Evolutionary conservation across 2,888 invertebrate genomes (phyloP).

Genomic region (Eristalis pertinax): DNA sequence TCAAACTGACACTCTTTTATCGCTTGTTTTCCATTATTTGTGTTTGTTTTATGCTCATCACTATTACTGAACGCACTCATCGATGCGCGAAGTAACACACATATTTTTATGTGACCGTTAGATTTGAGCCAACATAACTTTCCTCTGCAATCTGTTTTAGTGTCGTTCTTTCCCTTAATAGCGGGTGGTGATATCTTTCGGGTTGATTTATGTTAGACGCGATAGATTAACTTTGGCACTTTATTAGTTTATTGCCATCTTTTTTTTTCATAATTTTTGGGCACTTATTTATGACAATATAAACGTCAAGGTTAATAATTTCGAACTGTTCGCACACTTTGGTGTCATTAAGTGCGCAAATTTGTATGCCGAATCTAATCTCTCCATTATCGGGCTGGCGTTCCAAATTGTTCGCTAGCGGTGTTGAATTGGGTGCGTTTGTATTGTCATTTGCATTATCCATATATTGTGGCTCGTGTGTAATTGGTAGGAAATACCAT

Average conservation of each 20-base stretch:
- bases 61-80: background rate
- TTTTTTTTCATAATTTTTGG: background rate
- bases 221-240: background rate
- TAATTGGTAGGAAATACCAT: slow-evolving; percentile 1
- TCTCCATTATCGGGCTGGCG: background rate
- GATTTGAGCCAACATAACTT: background rate
- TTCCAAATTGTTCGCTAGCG: background rate
- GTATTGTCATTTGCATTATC: background rate
- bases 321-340: background rate
- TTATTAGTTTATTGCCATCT: background rate
- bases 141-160: background rate
- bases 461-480: background rate
- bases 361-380: background rate
- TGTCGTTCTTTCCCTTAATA: background rate
- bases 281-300: background rate
- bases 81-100: background rate
- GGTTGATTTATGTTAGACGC: background rate
- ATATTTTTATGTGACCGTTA: background rate
- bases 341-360: background rate
- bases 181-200: background rate
- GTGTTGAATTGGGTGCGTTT: background rate
- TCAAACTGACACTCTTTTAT: background rate
- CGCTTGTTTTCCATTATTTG: background rate
- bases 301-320: background rate
- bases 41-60: background rate